These are phyloP conservation scores for Aporophyla nigra DNA, from an alignment of 2,888 invertebrate genomes.

Conservation along the genomic window DNA sequence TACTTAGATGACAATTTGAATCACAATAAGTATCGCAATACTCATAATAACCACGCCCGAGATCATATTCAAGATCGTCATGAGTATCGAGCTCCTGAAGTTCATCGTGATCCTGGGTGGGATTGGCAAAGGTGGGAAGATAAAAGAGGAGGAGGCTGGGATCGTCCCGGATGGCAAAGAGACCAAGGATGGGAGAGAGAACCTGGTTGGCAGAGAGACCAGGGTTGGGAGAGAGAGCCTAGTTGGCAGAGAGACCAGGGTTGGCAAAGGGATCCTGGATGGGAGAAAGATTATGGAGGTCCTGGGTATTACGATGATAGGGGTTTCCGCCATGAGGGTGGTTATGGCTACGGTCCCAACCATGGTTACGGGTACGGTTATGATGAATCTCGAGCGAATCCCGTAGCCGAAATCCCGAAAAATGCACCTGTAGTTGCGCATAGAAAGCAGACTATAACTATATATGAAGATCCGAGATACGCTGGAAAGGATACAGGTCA, in stretches of 20 bases:
- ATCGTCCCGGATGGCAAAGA: constrained; percentile 74
- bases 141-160: constrained; percentile 73
- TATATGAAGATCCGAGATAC: constrained; percentile 89
- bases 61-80: constrained; percentile 82
- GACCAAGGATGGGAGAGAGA: constrained; percentile 71
- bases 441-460: constrained; percentile 88
- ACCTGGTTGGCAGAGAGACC: constrained; percentile 68
- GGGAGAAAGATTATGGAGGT: constrained; percentile 83
- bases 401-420: constrained; percentile 81
- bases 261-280: constrained; percentile 75
- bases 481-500: constrained; percentile 83
- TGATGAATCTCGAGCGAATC: constrained; percentile 82
- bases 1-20: constrained; percentile 86
- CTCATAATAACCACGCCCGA: constrained; percentile 82
- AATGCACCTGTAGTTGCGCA: constrained; percentile 85
- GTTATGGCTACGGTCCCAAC: constrained; percentile 83
- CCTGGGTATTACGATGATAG: constrained; percentile 86
- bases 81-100: constrained; percentile 77
- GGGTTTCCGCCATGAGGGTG: constrained; percentile 84
- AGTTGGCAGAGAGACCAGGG: constrained; percentile 73
- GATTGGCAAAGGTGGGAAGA: constrained; percentile 82
- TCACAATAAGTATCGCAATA: constrained; percentile 85
- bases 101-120: constrained; percentile 78
- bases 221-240: constrained; percentile 71
- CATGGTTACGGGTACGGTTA: constrained; percentile 86